Base-by-base conservation (phyloP, 2,113 vertebrate species). In the Callochromis pleurospilus region DNA sequence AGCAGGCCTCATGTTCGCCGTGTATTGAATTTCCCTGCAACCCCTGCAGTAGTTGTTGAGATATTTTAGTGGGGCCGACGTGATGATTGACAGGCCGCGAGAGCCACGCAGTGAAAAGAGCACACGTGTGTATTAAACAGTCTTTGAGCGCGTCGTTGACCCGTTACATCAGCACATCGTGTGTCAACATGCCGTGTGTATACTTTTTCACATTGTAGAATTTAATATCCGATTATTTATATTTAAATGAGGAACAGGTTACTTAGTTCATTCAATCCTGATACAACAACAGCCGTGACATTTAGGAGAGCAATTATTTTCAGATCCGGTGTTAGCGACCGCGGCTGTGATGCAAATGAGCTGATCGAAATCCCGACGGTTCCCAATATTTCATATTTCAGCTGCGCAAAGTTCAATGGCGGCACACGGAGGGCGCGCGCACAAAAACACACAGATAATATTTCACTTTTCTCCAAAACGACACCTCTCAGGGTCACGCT, bases 291-390 rank as follows among this genome's bases (percentile, higher is more conserved):
- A 53, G 88, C 88, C 9, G 42, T 93, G 93, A 95, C 92, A 94
- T 94, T 94, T 93, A 83, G 56, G 45, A 6, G 84, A 87, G 91
- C 86, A 89, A 91, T 94, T 92, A 91, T 93, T 93, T 91, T 86
- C 88, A 87, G 75, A 92, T 92, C 86, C 82, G 47, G 84, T 36
- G 84, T 85, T 65, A 70, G 75, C 13, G 5, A 33, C 79, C 17
- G 68, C 13, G 29, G 65, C 84, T 84, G 49, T 1, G 42, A 93
- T 90, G 89, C 90, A 90, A 94, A 93, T 86, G 51, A 87, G 49
- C 17, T 47, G 86, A 92, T 87, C 51, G 29, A 87, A 87, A 86
- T 87, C 86, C 54, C 19, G 55, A 17, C 47, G 3, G 68, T 29
- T 54, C 58, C 77, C 77, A 15, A 83, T 65, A 82, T 91, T 90